Percentiles rank a stretch among this genome's conserved stretches.
phyloP scores from a whole-genome alignment of 1,140 invertebrate genomes.

The Drosophila sulfurigaster region DNA sequence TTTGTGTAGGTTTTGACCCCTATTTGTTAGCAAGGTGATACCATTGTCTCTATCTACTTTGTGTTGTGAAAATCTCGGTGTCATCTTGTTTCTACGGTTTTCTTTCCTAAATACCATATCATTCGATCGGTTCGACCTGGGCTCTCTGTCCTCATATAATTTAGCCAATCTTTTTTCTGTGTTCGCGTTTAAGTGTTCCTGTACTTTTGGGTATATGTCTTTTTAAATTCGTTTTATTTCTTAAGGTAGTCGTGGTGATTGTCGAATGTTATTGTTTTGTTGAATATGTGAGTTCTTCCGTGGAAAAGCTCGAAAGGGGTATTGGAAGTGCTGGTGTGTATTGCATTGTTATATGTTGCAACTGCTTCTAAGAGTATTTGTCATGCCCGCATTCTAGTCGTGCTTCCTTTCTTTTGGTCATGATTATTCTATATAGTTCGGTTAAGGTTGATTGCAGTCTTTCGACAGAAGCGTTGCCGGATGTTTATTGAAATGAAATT shows the following conservation, averaged over 20 bases:
- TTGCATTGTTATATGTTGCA: conserved; percentile 6
- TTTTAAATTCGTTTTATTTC: too few relatives aligned
- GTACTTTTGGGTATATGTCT: too few relatives aligned
- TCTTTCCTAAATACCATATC: conserved; percentile 16
- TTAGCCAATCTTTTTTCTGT: conserved; percentile 24
- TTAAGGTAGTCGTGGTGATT: conserved; percentile 25
- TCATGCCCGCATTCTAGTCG: neutral
- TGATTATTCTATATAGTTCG: conserved; percentile 26
- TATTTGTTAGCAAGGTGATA: too few relatives aligned
- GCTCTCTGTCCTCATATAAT: conserved; percentile 27
- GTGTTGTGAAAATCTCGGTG: neutral
- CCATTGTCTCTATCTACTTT: neutral
- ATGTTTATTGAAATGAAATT: neutral
- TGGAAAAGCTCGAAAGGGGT: conserved; percentile 6
- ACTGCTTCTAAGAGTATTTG: conserved; percentile 7
- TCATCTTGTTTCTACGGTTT: too few relatives aligned
- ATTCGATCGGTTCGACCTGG: conserved; percentile 27
- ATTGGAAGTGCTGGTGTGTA: neutral
- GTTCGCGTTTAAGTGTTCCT: conserved; percentile 17
- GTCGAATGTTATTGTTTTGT: conserved; percentile 35
- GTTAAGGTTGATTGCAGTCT: conserved; percentile 28
- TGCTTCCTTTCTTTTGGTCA: conserved; percentile 20
- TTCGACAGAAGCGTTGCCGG: conserved; percentile 4
- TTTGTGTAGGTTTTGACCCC: too few relatives aligned
- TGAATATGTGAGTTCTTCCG: conserved; percentile 21